Conservation (phyloP, 2,113 vertebrate species). For the Platichthys stellatus region DNA sequence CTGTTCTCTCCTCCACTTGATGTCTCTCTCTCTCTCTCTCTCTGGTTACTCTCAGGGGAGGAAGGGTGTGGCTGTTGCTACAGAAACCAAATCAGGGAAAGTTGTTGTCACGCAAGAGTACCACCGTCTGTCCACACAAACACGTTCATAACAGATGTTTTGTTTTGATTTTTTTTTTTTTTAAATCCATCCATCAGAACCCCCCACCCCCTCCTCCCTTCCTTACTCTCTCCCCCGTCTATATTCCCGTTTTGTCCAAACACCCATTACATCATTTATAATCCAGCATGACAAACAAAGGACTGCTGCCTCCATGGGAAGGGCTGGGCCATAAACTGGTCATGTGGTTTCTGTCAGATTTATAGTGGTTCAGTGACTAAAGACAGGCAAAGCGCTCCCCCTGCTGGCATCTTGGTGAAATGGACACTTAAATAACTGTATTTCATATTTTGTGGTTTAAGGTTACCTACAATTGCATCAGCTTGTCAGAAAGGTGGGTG, state of each 20-base stretch:
- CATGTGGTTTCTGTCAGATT: slow-evolving; percentile 48
- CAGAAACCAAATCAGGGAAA: slow-evolving; percentile 16
- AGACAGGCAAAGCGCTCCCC: slow-evolving; percentile 49
- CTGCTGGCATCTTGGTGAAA: slow-evolving; percentile 63
- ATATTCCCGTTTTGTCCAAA: background rate
- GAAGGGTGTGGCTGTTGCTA: slow-evolving; percentile 42
- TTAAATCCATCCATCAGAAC: background rate
- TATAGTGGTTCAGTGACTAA: background rate
- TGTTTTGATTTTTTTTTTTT: background rate
- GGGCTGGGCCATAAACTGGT: slow-evolving; percentile 49
- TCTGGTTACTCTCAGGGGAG: slow-evolving; percentile 8
- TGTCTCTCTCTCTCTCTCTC: slow-evolving; percentile 2
- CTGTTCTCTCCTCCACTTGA: background rate
- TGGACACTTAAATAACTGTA: background rate
- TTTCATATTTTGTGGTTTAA: background rate
- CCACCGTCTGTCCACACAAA: background rate
- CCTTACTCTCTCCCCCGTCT: background rate
- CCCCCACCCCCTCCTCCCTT: background rate
- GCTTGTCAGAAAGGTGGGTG: background rate
- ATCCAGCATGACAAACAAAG: slow-evolving; percentile 55
- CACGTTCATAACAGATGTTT: background rate
- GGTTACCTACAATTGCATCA: slow-evolving; percentile 41
- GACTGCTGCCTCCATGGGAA: slow-evolving; percentile 36
- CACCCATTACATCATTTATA: slow-evolving; percentile 14
- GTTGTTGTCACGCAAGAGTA: slow-evolving; percentile 6